Base-by-base conservation (phyloP, 2,113 vertebrate genomes). In the Xyliphius kryptos region DNA sequence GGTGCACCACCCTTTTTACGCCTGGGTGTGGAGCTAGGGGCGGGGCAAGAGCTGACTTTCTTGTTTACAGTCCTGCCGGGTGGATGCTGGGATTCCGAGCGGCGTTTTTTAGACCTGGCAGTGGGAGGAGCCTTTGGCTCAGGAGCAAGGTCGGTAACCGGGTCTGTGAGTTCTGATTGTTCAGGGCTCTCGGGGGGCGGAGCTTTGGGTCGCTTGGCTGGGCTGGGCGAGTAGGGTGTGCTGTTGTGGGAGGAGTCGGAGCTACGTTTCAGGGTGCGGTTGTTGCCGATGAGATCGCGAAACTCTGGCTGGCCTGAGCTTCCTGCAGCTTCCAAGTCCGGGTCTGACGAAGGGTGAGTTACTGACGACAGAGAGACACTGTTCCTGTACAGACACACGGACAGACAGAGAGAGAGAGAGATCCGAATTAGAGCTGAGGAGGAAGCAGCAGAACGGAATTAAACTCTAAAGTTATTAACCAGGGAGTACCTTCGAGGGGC, bases 401-500 rank as follows among this genome's bases (percentile, higher is more conserved):
- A 41, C 2, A 52, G 20, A 62, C 16, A 20, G 32, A 38, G 11
- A 43, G 37, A 82, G 68, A 75, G 69, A 71, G 40, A 61, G 14
- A 40, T 8, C 17, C 26, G 20, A 11, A 2, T 16, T 20, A n/a
- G 14, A 5, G 46, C 9, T 7, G 6, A 32, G 7, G 26, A 32
- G 26, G 26, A 32, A 32, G 7, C 26, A 32, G 26, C 26, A 32
- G 4, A 32, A 1, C 26, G 7, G 7, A 1, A 32, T n/a, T n/a
- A n/a, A n/a, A n/a, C n/a, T n/a, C n/a, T n/a, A 32, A 32, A 32
- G 26, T 32, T 2, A 32, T 32, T 32, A 32, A 6, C n/a, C 13
- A 14, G 9, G 5, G 15, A 83, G 90, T 98, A 97, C 96, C 95
- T 97, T 94, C 91, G 91, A 85, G 93, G 91, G 89, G 92, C 89